Conservation (phyloP, 2,113 vertebrate genomes). For the Myrmecobius fasciatus region DNA sequence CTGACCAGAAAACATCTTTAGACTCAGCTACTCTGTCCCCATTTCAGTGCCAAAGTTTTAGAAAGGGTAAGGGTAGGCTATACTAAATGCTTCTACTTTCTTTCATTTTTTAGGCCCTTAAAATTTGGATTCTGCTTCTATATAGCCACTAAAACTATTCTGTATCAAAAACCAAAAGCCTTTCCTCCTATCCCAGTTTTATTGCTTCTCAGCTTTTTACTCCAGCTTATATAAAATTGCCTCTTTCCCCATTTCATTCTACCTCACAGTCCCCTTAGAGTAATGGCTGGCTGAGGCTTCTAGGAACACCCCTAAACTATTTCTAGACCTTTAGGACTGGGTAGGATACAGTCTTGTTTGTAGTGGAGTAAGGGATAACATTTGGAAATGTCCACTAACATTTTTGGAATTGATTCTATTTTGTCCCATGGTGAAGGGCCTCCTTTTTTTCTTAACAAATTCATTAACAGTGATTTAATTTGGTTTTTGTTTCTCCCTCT, state of each 20-base stretch:
- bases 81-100: neutral
- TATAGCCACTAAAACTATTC: neutral
- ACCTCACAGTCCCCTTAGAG: neutral
- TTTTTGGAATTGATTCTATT: neutral
- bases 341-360: no score
- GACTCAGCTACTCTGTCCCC: neutral
- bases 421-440: neutral
- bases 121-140: neutral
- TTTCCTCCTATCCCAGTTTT: neutral
- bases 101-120: neutral
- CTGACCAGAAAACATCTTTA: neutral
- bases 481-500: neutral
- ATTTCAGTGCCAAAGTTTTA: neutral
- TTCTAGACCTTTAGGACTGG: no score
- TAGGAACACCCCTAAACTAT: no score
- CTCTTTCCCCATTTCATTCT: neutral
- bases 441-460: neutral
- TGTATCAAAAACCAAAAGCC: neutral
- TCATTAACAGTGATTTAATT: neutral
- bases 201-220: neutral
- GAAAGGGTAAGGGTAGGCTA: neutral
- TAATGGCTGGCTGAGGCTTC: no score
- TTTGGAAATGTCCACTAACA: neutral
- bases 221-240: neutral
- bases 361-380: neutral